Conservation (phyloP, 1,140 invertebrate species). For the Doryteuthis pealeii region DNA sequence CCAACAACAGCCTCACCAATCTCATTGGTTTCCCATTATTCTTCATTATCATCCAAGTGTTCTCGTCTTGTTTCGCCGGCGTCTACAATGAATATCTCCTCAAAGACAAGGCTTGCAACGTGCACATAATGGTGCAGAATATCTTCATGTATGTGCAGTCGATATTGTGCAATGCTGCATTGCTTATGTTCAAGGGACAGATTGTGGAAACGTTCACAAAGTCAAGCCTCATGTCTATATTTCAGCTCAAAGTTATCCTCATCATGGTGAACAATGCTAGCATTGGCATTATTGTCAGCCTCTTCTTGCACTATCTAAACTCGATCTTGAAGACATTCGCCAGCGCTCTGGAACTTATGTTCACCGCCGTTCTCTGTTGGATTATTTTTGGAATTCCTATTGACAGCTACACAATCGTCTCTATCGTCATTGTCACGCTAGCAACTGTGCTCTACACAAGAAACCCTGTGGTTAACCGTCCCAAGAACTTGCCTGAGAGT, state of each 20-base stretch:
- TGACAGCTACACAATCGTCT: conserved; percentile 77
- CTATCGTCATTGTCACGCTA: conserved; percentile 81
- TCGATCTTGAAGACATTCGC: conserved; percentile 97
- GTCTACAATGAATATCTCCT: conserved; percentile 96
- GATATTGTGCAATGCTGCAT: conserved; percentile 82
- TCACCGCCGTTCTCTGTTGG: conserved; percentile 87
- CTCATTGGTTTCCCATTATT: conserved; percentile 71
- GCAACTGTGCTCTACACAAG: conserved; percentile 85
- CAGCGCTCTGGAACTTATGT: conserved; percentile 87
- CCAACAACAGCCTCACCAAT: conserved; percentile 22
- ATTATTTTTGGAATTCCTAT: conserved; percentile 86
- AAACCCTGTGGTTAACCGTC: conserved; percentile 74
- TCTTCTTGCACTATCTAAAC: conserved; percentile 90
- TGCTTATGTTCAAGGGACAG: conserved; percentile 64
- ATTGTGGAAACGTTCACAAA: conserved; percentile 36
- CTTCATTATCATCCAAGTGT: conserved; percentile 77
- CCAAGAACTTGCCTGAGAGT: conserved; percentile 25
- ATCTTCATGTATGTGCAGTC: conserved; percentile 95
- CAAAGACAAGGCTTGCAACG: conserved; percentile 75
- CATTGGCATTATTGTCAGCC: conserved; percentile 90
- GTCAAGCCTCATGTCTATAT: conserved; percentile 63
- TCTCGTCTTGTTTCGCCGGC: conserved; percentile 91
- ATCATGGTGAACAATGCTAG: conserved; percentile 88
- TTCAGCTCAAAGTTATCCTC: conserved; percentile 72
- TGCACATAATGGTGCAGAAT: conserved; percentile 92